Conservation (phyloP, 2,888 invertebrate genomes). For the Papilio demoleus region DNA sequence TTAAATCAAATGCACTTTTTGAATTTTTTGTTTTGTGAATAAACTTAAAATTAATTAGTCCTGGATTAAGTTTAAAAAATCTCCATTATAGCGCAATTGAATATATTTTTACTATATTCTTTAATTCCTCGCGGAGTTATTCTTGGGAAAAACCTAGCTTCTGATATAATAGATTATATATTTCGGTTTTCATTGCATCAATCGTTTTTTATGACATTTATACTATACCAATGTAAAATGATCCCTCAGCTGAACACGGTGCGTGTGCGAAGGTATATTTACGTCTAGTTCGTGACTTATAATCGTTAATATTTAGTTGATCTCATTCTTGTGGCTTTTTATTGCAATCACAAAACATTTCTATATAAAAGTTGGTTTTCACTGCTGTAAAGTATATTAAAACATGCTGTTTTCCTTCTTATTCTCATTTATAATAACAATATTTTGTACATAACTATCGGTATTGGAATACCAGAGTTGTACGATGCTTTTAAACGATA, state of each 20-base stretch:
- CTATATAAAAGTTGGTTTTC: neutral
- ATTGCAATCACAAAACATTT: conserved; percentile 46
- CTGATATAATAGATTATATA: neutral
- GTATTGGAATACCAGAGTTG: too few species aligned
- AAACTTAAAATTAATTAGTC: too few species aligned
- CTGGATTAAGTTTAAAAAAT: too few species aligned
- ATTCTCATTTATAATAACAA: too few species aligned
- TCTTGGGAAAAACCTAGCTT: too few species aligned
- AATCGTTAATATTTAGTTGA: conserved; percentile 50
- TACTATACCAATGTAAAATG: conserved; percentile 5
- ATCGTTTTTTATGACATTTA: neutral
- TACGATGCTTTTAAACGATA: too few species aligned
- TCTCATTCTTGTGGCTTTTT: conserved; percentile 51
- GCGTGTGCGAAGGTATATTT: conserved; percentile 38
- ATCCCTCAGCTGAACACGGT: conserved; percentile 30
- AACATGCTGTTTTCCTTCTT: neutral
- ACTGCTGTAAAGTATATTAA: neutral
- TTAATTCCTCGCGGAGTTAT: too few species aligned
- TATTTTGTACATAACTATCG: too few species aligned
- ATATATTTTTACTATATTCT: too few species aligned
- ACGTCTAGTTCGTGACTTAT: conserved; percentile 50
- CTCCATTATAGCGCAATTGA: too few species aligned
- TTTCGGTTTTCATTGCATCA: neutral
- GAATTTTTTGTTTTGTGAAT: too few species aligned
- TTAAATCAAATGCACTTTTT: too few species aligned